A percentile compares a stretch with the other conserved stretches of the same genome.
These are phyloP conservation scores for Aurelia sp. DNA, from an alignment of 30 jellyfish, hydroid and myxozoan species.

Conservation along the genomic window DNA sequence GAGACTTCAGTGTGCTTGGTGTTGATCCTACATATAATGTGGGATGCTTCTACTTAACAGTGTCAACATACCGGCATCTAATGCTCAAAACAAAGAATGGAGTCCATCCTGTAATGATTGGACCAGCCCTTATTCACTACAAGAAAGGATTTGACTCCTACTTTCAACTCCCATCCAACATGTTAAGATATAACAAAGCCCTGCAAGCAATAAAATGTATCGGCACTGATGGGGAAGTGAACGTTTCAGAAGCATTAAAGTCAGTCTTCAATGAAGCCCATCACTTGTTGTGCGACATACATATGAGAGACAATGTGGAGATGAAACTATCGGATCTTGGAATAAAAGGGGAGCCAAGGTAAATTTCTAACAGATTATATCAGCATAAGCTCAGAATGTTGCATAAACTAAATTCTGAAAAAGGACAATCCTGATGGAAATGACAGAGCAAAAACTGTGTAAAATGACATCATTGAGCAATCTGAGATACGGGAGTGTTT, in stretches of 20 bases:
- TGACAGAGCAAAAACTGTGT: too few relatives aligned
- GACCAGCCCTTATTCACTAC: constrained; percentile 20
- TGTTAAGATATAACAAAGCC: background rate
- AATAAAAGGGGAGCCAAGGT: too few relatives aligned
- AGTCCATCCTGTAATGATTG: constrained; percentile 43
- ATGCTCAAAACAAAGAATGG: background rate
- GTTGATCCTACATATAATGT: constrained; percentile 22
- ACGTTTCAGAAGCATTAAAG: too few relatives aligned
- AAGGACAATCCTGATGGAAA: too few relatives aligned
- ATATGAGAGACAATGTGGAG: constrained; percentile 5
- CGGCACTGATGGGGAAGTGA: background rate
- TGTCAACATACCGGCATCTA: constrained; percentile 20
- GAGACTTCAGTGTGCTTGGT: constrained; percentile 4
- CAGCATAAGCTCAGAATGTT: too few relatives aligned
- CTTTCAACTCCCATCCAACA: constrained; percentile 31
- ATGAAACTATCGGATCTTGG: constrained; percentile 1
- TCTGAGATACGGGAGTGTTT: too few relatives aligned
- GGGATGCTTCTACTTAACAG: background rate
- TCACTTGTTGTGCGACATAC: background rate
- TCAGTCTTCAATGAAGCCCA: too few relatives aligned
- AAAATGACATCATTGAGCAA: too few relatives aligned
- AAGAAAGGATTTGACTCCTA: constrained; percentile 21
- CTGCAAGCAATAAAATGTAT: background rate
- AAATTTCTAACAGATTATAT: too few relatives aligned
- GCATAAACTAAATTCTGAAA: too few relatives aligned